Evolutionary conservation across 2,888 invertebrate species (phyloP).

Genomic region (Xanthia togata): DNA sequence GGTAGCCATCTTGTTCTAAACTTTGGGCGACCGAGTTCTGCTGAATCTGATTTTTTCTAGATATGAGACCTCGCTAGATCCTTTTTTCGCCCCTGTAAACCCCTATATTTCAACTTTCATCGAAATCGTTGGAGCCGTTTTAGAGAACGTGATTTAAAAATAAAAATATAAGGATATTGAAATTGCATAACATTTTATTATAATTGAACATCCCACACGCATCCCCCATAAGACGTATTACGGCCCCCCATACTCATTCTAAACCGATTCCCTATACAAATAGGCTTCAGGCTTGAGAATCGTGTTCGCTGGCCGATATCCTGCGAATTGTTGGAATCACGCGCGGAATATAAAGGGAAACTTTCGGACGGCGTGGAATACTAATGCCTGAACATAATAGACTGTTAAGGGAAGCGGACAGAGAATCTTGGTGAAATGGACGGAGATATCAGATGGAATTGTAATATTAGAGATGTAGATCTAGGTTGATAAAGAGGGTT

Average conservation of each 20-base stretch:
- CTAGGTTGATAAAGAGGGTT: not conserved
- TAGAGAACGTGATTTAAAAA: too few species aligned
- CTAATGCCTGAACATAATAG: slow-evolving; percentile 69
- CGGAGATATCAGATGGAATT: not conserved
- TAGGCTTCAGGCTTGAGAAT: slow-evolving; percentile 59
- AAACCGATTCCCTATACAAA: slow-evolving; percentile 62
- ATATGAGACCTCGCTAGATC: too few species aligned
- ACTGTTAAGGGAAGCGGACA: slow-evolving; percentile 53
- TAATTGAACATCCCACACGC: slow-evolving; percentile 19
- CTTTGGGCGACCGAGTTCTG: too few species aligned
- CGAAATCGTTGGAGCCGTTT: too few species aligned
- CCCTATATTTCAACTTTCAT: too few species aligned
- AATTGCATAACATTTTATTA: not conserved
- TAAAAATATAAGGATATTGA: too few species aligned
- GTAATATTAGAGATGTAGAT: not conserved
- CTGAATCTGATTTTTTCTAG: too few species aligned
- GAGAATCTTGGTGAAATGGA: not conserved
- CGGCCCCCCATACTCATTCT: slow-evolving; percentile 38
- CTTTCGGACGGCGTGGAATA: slow-evolving; percentile 67
- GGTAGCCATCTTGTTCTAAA: too few species aligned
- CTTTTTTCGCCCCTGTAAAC: too few species aligned
- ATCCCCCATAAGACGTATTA: slow-evolving; percentile 52
- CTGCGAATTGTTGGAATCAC: slow-evolving; percentile 67
- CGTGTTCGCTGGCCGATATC: slow-evolving; percentile 63
- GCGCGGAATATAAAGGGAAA: slow-evolving; percentile 70